Evolutionary conservation across 2,113 vertebrate species (phyloP).

Genomic region (Neotragus pygmaeus): DNA sequence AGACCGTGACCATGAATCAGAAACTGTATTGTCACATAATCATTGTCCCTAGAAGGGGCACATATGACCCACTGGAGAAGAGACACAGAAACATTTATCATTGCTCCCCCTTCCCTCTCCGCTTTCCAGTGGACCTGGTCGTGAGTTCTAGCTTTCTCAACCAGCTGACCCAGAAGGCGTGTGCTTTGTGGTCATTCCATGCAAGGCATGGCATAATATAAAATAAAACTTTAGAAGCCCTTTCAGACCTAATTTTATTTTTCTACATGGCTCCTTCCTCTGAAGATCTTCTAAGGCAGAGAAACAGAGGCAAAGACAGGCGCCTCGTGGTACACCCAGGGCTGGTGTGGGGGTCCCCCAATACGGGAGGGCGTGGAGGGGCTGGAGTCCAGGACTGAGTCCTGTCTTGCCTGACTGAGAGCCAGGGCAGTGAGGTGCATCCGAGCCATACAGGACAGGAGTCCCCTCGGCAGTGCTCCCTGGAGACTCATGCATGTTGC

Average conservation of each 20-base stretch:
- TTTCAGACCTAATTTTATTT: neutral
- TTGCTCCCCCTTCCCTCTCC: neutral
- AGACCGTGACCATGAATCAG: neutral
- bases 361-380: neutral
- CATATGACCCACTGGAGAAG: neutral
- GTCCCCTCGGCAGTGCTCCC: no score
- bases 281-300: constrained; percentile 45
- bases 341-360: neutral
- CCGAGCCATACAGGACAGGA: neutral
- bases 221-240: constrained; percentile 40
- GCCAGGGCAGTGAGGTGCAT: neutral
- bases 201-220: neutral
- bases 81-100: neutral
- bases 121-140: neutral
- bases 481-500: neutral
- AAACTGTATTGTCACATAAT: neutral
- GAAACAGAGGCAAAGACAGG: neutral
- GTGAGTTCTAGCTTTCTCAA: neutral
- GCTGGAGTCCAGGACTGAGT: neutral
- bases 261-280: constrained; percentile 22
- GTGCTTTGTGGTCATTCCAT: neutral
- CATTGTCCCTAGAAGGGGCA: neutral
- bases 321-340: neutral
- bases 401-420: neutral
- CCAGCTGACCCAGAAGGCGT: neutral